A percentile compares a stretch with the other conserved stretches of the same genome.
phyloP scores from a whole-genome alignment of 2,797 vertebrate species.

The Danio jaintianensis region DNA sequence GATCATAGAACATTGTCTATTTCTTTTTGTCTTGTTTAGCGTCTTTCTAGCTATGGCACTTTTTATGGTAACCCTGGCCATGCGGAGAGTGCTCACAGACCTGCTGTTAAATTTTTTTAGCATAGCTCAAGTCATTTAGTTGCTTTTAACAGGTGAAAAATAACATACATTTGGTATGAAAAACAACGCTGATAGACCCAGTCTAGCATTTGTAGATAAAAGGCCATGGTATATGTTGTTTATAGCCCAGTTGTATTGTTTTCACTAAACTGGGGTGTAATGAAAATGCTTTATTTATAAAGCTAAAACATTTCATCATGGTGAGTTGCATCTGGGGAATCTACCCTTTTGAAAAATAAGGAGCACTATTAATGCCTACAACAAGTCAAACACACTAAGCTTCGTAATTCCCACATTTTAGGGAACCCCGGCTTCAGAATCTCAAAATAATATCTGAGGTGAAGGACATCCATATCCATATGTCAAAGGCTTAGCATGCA shows the following conservation, averaged over 20 bases:
- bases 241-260: neutral
- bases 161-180: neutral
- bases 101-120: conserved; percentile 11
- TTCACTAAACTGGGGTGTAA: neutral
- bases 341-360: conserved; percentile 3
- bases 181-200: neutral
- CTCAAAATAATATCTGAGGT: conserved; percentile 72
- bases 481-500: conserved; percentile 63
- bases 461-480: conserved; percentile 73
- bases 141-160: neutral
- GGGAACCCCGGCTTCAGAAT: conserved; percentile 46
- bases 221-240: neutral
- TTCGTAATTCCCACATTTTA: conserved; percentile 62
- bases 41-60: conserved; percentile 52
- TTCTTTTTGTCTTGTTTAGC: conserved; percentile 59
- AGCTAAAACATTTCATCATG: conserved; percentile 4
- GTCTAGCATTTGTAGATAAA: neutral
- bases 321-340: neutral
- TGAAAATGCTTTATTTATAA: conserved; percentile 8
- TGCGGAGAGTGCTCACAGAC: conserved; percentile 25
- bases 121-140: conserved; percentile 4
- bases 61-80: conserved; percentile 47
- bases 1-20: conserved; percentile 70
- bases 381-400: conserved; percentile 52
- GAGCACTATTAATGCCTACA: conserved; percentile 18